Percentiles rank a stretch among this genome's conserved stretches.
Conservation (phyloP, 1,140 invertebrate genomes). For the Propsilocerus akamusi region DNA sequence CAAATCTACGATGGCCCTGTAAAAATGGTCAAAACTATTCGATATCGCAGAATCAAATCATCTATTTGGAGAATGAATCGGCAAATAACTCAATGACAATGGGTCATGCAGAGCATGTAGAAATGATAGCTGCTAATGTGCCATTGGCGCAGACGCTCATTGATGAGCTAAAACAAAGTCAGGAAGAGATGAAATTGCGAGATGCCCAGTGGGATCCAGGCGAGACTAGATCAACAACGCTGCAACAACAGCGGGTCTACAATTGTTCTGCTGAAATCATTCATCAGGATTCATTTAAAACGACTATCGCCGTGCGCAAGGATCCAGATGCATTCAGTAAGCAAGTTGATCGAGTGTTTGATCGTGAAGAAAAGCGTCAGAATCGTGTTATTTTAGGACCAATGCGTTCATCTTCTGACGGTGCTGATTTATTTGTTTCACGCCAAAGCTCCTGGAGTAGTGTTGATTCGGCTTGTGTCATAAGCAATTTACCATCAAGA, state of each 20-base stretch:
- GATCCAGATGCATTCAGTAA: conserved; percentile 48
- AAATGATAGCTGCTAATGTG: conserved; percentile 8
- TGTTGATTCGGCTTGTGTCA: conserved; percentile 35
- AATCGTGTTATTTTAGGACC: conserved; percentile 19
- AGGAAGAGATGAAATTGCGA: conserved; percentile 8
- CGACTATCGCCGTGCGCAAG: conserved; percentile 8
- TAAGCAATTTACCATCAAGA: conserved; percentile 39
- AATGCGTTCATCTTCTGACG: conserved; percentile 6
- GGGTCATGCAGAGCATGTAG: conserved; percentile 36
- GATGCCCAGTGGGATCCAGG: not conserved
- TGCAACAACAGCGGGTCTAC: conserved; percentile 17
- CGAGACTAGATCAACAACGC: not conserved
- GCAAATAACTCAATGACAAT: conserved; percentile 26
- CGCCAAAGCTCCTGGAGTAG: conserved; percentile 57
- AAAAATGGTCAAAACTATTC: conserved; percentile 70
- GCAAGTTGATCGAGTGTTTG: conserved; percentile 49
- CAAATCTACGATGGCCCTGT: conserved; percentile 63
- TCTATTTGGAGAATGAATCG: conserved; percentile 41
- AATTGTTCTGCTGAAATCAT: not conserved
- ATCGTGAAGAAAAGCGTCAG: conserved; percentile 44
- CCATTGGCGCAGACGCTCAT: not conserved
- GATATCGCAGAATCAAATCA: conserved; percentile 74
- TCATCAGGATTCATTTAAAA: not conserved
- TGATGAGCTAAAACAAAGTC: not conserved
- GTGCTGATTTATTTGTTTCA: conserved; percentile 28